Conservation (phyloP, 2,888 invertebrate genomes). For the Athrips mouffetella region DNA sequence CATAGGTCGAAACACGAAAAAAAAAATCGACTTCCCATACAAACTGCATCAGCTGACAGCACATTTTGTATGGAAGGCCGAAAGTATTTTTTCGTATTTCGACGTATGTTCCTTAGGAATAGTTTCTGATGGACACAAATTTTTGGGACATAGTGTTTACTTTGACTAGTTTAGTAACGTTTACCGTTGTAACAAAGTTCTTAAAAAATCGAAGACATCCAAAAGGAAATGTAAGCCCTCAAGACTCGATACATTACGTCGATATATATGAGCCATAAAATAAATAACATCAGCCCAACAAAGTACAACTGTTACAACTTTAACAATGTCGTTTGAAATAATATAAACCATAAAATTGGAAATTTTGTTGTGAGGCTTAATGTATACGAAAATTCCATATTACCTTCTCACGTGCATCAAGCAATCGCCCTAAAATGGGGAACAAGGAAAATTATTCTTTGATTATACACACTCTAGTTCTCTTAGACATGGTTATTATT, state of each 20-base stretch:
- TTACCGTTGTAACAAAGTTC: too few relatives aligned
- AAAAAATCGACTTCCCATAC: too few relatives aligned
- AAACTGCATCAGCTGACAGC: too few relatives aligned
- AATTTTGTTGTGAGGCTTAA: conserved; percentile 10
- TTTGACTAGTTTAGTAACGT: too few relatives aligned
- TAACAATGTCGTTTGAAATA: conserved; percentile 12
- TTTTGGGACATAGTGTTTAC: too few relatives aligned
- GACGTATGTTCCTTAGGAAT: too few relatives aligned
- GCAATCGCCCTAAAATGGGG: conserved; percentile 10
- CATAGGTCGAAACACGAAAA: too few relatives aligned
- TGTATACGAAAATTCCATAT: conserved; percentile 9
- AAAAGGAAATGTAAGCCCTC: too few relatives aligned
- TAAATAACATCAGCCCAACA: conserved; percentile 2
- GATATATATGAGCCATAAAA: conserved; percentile 13
- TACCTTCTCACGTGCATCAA: conserved; percentile 12
- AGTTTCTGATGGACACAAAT: too few relatives aligned
- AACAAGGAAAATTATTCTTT: conserved; percentile 9
- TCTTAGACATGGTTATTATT: conserved; percentile 1
- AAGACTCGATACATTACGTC: conserved; percentile 13
- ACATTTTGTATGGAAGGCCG: too few relatives aligned
- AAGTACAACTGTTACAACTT: conserved; percentile 7
- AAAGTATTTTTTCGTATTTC: too few relatives aligned
- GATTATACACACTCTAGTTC: conserved; percentile 10
- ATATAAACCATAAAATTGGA: conserved; percentile 11
- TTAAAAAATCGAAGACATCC: too few relatives aligned